Evolutionary conservation across 2,797 vertebrate species (phyloP).

Genomic region (Spatula versicolor): DNA sequence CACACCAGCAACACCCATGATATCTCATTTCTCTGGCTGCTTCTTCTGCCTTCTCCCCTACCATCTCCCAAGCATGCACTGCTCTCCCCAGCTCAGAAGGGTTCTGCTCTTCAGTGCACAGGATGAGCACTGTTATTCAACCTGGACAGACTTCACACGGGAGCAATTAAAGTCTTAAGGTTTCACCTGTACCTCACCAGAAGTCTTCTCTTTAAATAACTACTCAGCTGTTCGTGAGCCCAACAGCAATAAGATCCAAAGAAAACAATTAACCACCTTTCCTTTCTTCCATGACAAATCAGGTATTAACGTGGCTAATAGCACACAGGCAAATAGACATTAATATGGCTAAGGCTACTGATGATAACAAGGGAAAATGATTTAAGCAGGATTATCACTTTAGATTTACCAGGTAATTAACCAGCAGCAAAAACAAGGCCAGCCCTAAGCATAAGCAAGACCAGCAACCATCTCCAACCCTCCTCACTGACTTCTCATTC

Average conservation of each 20-base stretch:
- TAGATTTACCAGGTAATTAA: not conserved
- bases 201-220: slow-evolving; percentile 65
- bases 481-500: not conserved
- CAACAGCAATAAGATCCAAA: slow-evolving; percentile 69
- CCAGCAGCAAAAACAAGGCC: slow-evolving; percentile 1
- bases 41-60: not conserved
- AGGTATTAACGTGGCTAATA: slow-evolving; percentile 25
- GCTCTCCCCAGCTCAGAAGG: not conserved
- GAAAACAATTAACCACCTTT: slow-evolving; percentile 39
- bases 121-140: slow-evolving; percentile 42
- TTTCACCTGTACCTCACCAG: slow-evolving; percentile 60
- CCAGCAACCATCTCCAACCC: not conserved
- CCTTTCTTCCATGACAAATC: slow-evolving; percentile 60
- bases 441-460: not conserved
- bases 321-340: not conserved
- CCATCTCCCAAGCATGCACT: not conserved
- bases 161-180: slow-evolving; percentile 69
- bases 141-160: slow-evolving; percentile 63
- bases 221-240: slow-evolving; percentile 63
- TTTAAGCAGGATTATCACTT: slow-evolving; percentile 2
- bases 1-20: not conserved
- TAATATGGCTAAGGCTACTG: slow-evolving; percentile 30
- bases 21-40: not conserved
- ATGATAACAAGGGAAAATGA: slow-evolving; percentile 20
- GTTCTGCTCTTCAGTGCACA: not conserved